A percentile compares a stretch with the other conserved stretches of the same genome.
These are phyloP conservation scores for Drosophila gaucha DNA, from an alignment of 2,888 invertebrate species.

Conservation along the genomic window DNA sequence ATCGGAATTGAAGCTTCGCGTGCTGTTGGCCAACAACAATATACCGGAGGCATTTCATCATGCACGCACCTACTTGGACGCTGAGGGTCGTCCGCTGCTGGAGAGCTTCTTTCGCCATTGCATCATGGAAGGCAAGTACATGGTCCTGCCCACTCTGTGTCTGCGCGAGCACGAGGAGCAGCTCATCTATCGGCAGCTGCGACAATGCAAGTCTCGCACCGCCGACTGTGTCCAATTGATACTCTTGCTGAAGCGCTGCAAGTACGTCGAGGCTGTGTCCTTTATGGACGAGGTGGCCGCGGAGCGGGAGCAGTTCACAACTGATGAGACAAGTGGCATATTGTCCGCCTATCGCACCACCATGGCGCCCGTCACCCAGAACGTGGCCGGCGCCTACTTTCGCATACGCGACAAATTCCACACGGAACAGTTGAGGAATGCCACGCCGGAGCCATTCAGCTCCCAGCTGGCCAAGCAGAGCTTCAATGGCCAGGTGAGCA, in stretches of 20 bases:
- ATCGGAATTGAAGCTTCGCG: slow-evolving; percentile 73
- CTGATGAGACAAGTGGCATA: slow-evolving; percentile 78
- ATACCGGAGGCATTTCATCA: slow-evolving; percentile 83
- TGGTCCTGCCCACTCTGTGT: slow-evolving; percentile 79
- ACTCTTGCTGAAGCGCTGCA: slow-evolving; percentile 82
- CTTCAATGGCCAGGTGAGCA: slow-evolving; percentile 73
- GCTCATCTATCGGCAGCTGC: slow-evolving; percentile 77
- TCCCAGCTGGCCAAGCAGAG: slow-evolving; percentile 80
- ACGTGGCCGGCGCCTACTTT: slow-evolving; percentile 81
- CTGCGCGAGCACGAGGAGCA: slow-evolving; percentile 81
- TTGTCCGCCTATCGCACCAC: slow-evolving; percentile 82
- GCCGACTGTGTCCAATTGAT: slow-evolving; percentile 82
- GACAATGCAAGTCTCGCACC: slow-evolving; percentile 65
- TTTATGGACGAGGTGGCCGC: slow-evolving; percentile 82
- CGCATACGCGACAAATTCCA: slow-evolving; percentile 74
- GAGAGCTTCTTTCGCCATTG: slow-evolving; percentile 81
- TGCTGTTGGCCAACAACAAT: slow-evolving; percentile 81
- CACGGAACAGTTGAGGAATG: slow-evolving; percentile 43
- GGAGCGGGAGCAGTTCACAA: slow-evolving; percentile 32
- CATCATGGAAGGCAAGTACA: slow-evolving; percentile 71
- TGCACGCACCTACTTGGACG: slow-evolving; percentile 79
- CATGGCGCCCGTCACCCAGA: slow-evolving; percentile 82
- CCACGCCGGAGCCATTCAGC: slow-evolving; percentile 79
- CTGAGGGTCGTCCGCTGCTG: slow-evolving; percentile 70
- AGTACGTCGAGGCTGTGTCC: slow-evolving; percentile 83